These are phyloP conservation scores for Percopsis omiscomaycus DNA, from an alignment of 2,797 vertebrate genomes.

Conservation along the genomic window DNA sequence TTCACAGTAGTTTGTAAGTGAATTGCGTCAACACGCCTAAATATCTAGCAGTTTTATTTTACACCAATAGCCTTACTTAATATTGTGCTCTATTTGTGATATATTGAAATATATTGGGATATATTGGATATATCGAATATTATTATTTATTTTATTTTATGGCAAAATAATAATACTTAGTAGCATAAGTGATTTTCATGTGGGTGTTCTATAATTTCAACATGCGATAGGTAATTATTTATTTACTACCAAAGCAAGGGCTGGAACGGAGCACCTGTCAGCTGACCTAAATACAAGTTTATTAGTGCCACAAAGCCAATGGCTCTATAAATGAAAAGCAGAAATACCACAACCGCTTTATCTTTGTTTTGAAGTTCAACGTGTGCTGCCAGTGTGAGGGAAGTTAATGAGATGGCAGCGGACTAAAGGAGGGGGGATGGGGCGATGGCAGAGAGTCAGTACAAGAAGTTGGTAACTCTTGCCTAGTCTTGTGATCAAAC, in stretches of 20 bases:
- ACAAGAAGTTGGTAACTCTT: slow-evolving; percentile 75
- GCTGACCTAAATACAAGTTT: slow-evolving; percentile 5
- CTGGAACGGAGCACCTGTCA: not conserved
- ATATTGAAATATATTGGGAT: too few relatives aligned
- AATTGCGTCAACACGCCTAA: slow-evolving; percentile 38
- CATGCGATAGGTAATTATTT: not conserved
- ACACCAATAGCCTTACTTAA: not conserved
- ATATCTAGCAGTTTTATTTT: slow-evolving; percentile 12
- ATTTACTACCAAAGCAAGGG: not conserved
- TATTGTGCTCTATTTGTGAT: not conserved
- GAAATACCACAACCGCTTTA: slow-evolving; percentile 7
- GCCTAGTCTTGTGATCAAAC: slow-evolving; percentile 87
- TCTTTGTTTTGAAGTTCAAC: slow-evolving; percentile 36
- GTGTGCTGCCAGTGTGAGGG: slow-evolving; percentile 19
- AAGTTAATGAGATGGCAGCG: slow-evolving; percentile 42
- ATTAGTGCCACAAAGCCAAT: not conserved
- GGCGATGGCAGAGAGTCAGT: slow-evolving; percentile 47
- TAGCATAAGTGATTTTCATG: not conserved
- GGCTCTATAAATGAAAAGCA: not conserved
- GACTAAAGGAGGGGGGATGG: slow-evolving; percentile 26
- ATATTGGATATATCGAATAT: too few relatives aligned
- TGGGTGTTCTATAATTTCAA: not conserved
- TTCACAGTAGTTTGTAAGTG: slow-evolving; percentile 41
- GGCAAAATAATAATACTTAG: not conserved
- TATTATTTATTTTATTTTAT: too few relatives aligned